A percentile compares a stretch with the other conserved stretches of the same genome.
Conservation (phyloP, 2,113 vertebrate species). For the Ageneiosus marmoratus region DNA sequence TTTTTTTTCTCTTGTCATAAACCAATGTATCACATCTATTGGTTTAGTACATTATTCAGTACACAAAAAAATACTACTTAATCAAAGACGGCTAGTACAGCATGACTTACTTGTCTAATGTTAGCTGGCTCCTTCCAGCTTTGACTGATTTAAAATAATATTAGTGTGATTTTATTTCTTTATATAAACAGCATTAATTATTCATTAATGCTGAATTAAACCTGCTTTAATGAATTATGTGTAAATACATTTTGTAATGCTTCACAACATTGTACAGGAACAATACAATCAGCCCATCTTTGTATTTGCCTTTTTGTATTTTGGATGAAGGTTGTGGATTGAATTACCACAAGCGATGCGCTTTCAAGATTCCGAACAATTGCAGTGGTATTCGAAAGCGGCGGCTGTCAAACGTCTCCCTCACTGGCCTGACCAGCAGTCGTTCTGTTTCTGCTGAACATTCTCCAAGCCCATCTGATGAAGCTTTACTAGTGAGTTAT, state of each 20-base stretch:
- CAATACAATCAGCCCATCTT: background rate
- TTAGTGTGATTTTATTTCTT: background rate
- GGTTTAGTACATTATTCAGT: background rate
- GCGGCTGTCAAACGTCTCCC: constrained; percentile 88
- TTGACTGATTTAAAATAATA: background rate
- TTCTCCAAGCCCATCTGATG: constrained; percentile 74
- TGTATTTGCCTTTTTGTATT: background rate
- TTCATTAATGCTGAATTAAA: background rate
- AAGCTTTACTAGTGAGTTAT: constrained; percentile 84
- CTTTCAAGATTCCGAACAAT: constrained; percentile 98
- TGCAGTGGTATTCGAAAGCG: constrained; percentile 91
- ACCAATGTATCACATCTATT: no score
- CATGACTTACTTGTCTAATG: background rate
- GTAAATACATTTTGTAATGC: background rate
- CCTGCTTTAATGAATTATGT: background rate
- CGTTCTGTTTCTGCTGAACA: constrained; percentile 85
- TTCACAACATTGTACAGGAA: background rate
- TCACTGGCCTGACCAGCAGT: constrained; percentile 79
- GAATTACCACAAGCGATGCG: constrained; percentile 97
- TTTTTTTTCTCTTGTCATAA: background rate
- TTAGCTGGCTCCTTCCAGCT: background rate
- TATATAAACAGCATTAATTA: background rate
- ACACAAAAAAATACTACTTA: background rate
- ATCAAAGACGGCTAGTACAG: background rate
- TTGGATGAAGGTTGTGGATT: constrained; percentile 84